Percentiles rank a stretch among this genome's conserved stretches.
Conservation (phyloP, 2,113 vertebrate species). For the Erythrocercus mccallii region DNA sequence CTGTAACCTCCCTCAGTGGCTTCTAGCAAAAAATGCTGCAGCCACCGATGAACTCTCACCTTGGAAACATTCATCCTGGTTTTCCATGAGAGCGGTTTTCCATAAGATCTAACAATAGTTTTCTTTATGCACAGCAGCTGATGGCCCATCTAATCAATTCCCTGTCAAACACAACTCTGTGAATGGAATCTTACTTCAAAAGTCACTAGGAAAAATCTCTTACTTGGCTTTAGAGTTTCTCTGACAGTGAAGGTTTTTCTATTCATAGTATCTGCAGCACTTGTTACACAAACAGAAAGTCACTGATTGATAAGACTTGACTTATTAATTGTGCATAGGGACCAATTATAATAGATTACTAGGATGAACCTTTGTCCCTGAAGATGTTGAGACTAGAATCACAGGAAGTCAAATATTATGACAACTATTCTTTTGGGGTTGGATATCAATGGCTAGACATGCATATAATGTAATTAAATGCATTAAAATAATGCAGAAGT, state of each 20-base stretch:
- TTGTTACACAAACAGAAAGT: slow-evolving; percentile 7
- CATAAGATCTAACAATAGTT: neutral
- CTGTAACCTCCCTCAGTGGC: neutral
- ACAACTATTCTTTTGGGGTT: slow-evolving; percentile 25
- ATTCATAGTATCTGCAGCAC: neutral
- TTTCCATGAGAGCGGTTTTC: neutral
- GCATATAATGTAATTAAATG: neutral
- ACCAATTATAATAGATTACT: slow-evolving; percentile 46
- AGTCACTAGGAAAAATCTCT: neutral
- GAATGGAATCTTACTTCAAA: neutral
- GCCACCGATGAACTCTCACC: neutral
- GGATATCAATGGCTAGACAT: neutral
- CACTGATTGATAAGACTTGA: slow-evolving; percentile 41
- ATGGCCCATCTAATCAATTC: neutral
- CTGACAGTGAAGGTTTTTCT: neutral
- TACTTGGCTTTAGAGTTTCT: neutral
- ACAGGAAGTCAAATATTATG: slow-evolving; percentile 48
- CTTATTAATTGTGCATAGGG: slow-evolving; percentile 48
- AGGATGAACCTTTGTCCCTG: slow-evolving; percentile 9
- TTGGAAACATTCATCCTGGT: neutral
- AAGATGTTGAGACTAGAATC: neutral
- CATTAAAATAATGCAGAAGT: neutral
- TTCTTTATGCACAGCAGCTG: neutral
- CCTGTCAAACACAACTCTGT: neutral
- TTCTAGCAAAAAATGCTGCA: neutral